Evolutionary conservation across 2,113 vertebrate genomes (phyloP), one percentile per base, ranked within the genome.

Genomic region (Hemiprocne comata): DNA sequence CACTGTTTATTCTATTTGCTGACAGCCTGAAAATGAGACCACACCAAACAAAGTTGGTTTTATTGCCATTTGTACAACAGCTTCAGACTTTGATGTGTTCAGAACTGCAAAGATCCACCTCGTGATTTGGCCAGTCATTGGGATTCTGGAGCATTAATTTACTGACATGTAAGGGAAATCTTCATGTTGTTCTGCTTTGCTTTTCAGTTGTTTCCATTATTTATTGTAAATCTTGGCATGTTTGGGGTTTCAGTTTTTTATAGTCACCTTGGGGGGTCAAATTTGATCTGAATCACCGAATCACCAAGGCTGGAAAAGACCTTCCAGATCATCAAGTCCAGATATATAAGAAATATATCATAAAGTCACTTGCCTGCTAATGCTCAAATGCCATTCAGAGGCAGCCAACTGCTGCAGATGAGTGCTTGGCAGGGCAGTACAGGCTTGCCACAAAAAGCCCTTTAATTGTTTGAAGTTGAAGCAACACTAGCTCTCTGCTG

Each of bases 391-490:
- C 46, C 53, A 25, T 61, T 42, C 72, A 25, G 36, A 77, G 60
- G 42, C 69, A 85, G 55, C 13, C 34, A 31, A 36, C 13, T 40
- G n/a, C 57, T 33, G 36, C 0, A 0, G 9, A 5, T 3, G 17
- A 89, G 33, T 5, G 14, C 76, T 58, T 1, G 0, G 54, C 81
- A 21, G 4, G 1, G 64, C 1, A 0, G 40, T 13, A n/a, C 24
- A 31, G 42, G 26, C 62, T 58, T 81, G 80, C 55, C 65, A 69
- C 23, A 48, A 21, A 73, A 72, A 73, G n/a, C 9, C 38, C 44
- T 91, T 58, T 7, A 42, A 69, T 28, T 31, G 23, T 77, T 85
- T 83, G 24, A 73, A 82, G 75, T 6, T 67, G 58, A 58, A 95
- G 26, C 46, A 75, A 72, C 0, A 2, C 17, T 40, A 54, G 26